phyloP scores from a whole-genome alignment of 2,797 vertebrate genomes.

The Enteromius fasciolatus region DNA sequence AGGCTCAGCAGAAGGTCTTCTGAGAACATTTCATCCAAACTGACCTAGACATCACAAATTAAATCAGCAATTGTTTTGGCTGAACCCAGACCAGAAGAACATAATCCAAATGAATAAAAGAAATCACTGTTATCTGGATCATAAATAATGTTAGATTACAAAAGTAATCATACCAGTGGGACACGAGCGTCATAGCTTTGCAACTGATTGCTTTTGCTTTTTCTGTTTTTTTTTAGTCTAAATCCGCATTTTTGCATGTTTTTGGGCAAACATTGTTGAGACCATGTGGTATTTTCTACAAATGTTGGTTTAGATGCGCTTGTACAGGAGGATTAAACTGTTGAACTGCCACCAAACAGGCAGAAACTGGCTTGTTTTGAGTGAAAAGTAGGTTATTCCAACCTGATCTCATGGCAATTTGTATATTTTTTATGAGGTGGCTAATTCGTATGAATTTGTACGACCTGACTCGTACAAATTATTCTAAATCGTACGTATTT shows the following conservation, averaged over 20 bases:
- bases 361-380: constrained; percentile 5
- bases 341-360: not conserved
- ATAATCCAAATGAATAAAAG: constrained; percentile 63
- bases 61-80: constrained; percentile 68
- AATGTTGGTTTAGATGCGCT: not conserved
- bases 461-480: too few relatives aligned
- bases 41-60: constrained; percentile 67
- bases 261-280: not conserved
- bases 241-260: not conserved
- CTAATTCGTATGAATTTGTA: too few relatives aligned
- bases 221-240: not conserved
- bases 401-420: too few relatives aligned
- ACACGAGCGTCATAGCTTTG: constrained; percentile 65
- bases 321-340: not conserved
- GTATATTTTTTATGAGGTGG: too few relatives aligned
- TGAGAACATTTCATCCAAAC: constrained; percentile 60
- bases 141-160: constrained; percentile 76
- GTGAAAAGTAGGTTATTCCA: not conserved
- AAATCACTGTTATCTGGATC: constrained; percentile 71
- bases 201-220: constrained; percentile 26
- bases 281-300: not conserved
- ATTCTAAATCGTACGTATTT: too few relatives aligned
- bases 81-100: constrained; percentile 65
- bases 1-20: constrained; percentile 23
- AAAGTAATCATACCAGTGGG: constrained; percentile 69